Conservation (phyloP, 2,113 vertebrate species). For the Sylvilagus bachmani region DNA sequence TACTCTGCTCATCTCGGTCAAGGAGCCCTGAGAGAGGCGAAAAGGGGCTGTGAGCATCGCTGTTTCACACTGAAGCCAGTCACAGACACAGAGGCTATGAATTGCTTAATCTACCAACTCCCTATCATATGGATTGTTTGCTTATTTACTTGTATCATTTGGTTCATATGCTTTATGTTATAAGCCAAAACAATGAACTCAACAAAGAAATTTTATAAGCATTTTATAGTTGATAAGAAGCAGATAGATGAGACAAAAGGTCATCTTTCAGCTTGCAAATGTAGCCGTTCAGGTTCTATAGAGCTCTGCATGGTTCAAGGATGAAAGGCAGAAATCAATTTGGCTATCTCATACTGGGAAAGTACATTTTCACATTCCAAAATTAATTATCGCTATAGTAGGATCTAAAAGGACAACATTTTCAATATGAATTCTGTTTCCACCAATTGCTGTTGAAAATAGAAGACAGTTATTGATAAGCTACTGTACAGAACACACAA, state of each 20-base stretch:
- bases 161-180: slow-evolving; percentile 16
- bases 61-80: background rate
- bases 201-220: slow-evolving; percentile 39
- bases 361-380: slow-evolving; percentile 37
- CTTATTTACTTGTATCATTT: slow-evolving; percentile 12
- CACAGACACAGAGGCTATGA: background rate
- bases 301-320: slow-evolving; percentile 1
- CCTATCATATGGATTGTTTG: background rate
- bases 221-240: slow-evolving; percentile 55
- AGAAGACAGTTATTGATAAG: slow-evolving; percentile 21
- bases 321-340: slow-evolving; percentile 47
- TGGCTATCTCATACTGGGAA: slow-evolving; percentile 4
- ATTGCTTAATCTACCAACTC: background rate
- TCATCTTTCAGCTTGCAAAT: slow-evolving; percentile 46
- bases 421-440: slow-evolving; percentile 41
- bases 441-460: slow-evolving; percentile 33
- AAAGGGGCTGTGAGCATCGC: background rate
- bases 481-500: slow-evolving; percentile 35
- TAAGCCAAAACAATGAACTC: background rate
- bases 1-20: background rate
- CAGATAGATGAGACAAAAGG: slow-evolving; percentile 34
- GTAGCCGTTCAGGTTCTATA: slow-evolving; percentile 14
- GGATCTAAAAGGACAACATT: slow-evolving; percentile 19
- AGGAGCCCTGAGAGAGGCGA: background rate
- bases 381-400: slow-evolving; percentile 27